Base-by-base conservation (phyloP, 2,888 invertebrate species). In the Rhorus exstirpatorius region DNA sequence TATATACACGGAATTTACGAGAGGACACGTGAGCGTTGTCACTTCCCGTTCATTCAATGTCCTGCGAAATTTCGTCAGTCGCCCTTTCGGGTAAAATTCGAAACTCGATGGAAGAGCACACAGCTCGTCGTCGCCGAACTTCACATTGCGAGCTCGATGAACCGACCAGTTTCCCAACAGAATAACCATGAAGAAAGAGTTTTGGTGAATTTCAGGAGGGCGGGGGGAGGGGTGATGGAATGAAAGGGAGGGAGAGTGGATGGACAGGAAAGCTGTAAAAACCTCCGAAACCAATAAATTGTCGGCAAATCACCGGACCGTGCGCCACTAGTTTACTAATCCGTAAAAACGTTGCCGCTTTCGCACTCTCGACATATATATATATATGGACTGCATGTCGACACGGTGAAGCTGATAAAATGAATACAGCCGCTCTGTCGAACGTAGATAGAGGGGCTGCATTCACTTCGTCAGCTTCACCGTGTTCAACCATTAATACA, bases 1-100 rank as follows among this genome's bases (percentile, higher is more conserved):
- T 49, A 70, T n/a, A n/a, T n/a, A n/a, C n/a, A n/a, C n/a, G n/a
- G n/a, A 90, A 90, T 90, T 91, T 90, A 90, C 87, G 90, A 86
- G 85, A 80, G 68, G 19, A 76, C 31, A 21, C 17, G 41, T 26
- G 61, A 78, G 85, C 86, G 86, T 88, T 88, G 88, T 89, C 89
- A 87, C 86, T 87, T 89, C 85, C 88, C 88, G 86, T 88, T 84
- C 85, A 86, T 89, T 87, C 88, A 86, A 81, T 79, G 85, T 83
- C 81, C 84, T 53, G 60, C 51, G 41, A 38, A 79, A 51, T 24
- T 49, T 31, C 79, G 72, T 63, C 61, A 19, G 46, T 55, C 61
- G 35, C 31, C 53, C 49, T 26, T 31, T 3, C 6, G 31, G 3
- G 2, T 31, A 6, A 6, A 31, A 31, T 31, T 31, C 31, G 35